Evolutionary conservation across 2,888 invertebrate species (phyloP).

Genomic region (Drosophila paranaensis): DNA sequence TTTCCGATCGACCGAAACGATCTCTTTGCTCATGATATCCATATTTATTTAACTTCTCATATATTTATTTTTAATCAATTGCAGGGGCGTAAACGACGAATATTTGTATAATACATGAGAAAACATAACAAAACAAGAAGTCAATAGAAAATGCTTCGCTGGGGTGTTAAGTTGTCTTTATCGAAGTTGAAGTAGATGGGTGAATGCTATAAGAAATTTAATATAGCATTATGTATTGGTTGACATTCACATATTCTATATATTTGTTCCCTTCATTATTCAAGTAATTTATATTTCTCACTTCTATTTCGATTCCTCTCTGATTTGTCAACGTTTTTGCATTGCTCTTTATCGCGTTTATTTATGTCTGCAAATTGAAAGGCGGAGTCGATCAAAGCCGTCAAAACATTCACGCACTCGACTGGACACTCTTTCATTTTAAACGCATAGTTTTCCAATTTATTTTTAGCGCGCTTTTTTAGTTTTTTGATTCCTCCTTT

Average conservation of each 20-base stretch:
- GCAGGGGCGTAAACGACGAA: not conserved
- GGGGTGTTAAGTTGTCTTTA: not conserved
- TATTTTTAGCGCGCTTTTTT: not conserved
- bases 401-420: constrained; percentile 32
- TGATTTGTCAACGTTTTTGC: not conserved
- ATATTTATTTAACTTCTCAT: not conserved
- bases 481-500: not conserved
- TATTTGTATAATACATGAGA: no score
- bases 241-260: no score
- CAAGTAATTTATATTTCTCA: not conserved
- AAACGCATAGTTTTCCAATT: constrained; percentile 30
- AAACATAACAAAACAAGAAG: not conserved
- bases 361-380: constrained; percentile 26
- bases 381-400: constrained; percentile 17
- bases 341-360: not conserved
- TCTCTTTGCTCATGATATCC: not conserved
- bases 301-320: not conserved
- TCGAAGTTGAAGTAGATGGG: no score
- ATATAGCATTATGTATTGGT: not conserved
- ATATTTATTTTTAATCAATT: not conserved
- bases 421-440: constrained; percentile 20
- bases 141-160: not conserved
- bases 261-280: no score
- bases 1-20: not conserved
- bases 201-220: no score